Base-by-base conservation (phyloP, 2,797 vertebrate genomes). In the Catharus ustulatus region DNA sequence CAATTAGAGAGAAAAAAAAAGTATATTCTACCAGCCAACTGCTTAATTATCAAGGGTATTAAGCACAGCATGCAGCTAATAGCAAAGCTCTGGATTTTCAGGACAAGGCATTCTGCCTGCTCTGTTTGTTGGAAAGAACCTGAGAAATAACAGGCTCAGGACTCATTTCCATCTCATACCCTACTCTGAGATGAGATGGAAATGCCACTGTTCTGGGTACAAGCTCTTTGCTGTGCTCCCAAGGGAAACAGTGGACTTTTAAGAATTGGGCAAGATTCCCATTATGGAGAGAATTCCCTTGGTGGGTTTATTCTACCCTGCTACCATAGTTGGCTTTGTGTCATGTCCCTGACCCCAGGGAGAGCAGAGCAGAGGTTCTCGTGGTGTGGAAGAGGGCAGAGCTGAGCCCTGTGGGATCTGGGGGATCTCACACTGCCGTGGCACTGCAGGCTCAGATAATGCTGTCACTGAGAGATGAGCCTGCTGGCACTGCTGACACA, bases 391-490 rank as follows among this genome's bases (percentile, higher is more conserved):
- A 27, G 79, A 75, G 51, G 72, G 64, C 42, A 83, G 67, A 43
- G 73, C 83, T 10, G 42, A 86, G 73, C 54, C 24, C 62, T 36
- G 87, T 14, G 73, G 7, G 66, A 12, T 59, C 27, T 20, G 82
- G 81, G 80, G 78, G 90, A 75, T 93, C 76, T 73, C 79, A 23
- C 64, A 6, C 72, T 62, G 9, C 72, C 24, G 22, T 49, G 79
- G 90, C 48, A 2, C 76, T 84, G 94, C 73, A 68, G 78, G 55
- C 63, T 79, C 69, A 90, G 84, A 85, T 81, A 58, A 67, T 43
- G 84, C 81, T 94, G 92, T 24, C 79, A 42, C 75, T 62, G 92
- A 87, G 78, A 0, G n/a, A 92, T 80, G 92, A 92, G 90, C 92
- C 85, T 62, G 2, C 36, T 9, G 11, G 77, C 48, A 36, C 59